A percentile compares a stretch with the other conserved stretches of the same genome.
These are phyloP conservation scores for Hanleya hanleyi DNA, from an alignment of 2,888 invertebrate species.

Conservation along the genomic window DNA sequence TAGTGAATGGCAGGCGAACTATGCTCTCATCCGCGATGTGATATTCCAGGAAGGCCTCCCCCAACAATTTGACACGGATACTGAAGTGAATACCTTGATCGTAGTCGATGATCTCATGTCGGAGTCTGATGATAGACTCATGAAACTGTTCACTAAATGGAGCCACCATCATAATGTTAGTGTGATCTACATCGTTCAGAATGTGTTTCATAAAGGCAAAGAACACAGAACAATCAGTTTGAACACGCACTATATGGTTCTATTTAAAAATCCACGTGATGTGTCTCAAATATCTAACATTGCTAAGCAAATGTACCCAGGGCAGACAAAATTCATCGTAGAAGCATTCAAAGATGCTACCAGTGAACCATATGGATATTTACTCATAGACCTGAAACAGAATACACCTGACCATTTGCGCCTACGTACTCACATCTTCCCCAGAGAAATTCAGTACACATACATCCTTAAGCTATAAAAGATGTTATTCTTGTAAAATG, in stretches of 20 bases:
- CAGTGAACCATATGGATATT: conserved; percentile 16
- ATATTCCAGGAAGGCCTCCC: conserved; percentile 9
- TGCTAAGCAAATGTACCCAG: neutral
- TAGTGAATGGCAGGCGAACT: conserved; percentile 10
- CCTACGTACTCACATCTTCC: conserved; percentile 19
- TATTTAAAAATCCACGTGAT: conserved; percentile 9
- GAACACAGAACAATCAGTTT: conserved; percentile 8
- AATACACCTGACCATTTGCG: conserved; percentile 11
- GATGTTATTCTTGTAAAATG: neutral
- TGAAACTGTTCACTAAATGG: conserved; percentile 9
- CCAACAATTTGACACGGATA: neutral
- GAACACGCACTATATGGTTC: conserved; percentile 1
- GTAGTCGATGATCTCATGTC: too few species aligned
- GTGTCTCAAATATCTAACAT: neutral
- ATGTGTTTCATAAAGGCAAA: conserved; percentile 6
- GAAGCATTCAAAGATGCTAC: conserved; percentile 6
- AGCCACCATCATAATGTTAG: conserved; percentile 2
- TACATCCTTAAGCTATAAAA: conserved; percentile 13
- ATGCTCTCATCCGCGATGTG: neutral
- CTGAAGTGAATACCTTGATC: neutral
- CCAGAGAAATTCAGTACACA: neutral
- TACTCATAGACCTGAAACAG: conserved; percentile 18
- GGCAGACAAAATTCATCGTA: neutral
- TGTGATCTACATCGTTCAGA: conserved; percentile 5
- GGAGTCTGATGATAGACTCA: conserved; percentile 4